phyloP scores from a whole-genome alignment of 2,113 vertebrate species.

The Corydoras sp. region DNA sequence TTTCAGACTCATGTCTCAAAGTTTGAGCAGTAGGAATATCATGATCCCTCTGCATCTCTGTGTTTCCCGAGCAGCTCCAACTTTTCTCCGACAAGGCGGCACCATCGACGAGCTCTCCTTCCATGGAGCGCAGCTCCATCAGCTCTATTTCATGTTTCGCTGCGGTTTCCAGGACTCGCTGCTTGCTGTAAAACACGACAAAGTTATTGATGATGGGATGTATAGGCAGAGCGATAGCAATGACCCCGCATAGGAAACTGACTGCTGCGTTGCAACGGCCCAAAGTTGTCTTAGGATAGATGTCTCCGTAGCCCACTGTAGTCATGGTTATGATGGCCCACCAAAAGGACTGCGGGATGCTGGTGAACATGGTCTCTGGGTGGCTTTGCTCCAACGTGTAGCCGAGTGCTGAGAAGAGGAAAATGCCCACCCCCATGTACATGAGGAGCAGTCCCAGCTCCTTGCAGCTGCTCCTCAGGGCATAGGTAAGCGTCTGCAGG shows the following conservation, averaged over 20 bases:
- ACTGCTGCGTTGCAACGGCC: conserved; percentile 93
- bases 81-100: not conserved
- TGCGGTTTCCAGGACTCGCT: conserved; percentile 90
- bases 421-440: conserved; percentile 95
- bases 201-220: conserved; percentile 99
- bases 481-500: conserved; percentile 91
- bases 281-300: conserved; percentile 94
- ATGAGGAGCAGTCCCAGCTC: conserved; percentile 92
- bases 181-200: conserved; percentile 93
- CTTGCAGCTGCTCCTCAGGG: conserved; percentile 91
- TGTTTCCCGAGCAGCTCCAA: not conserved
- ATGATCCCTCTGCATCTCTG: too few relatives aligned
- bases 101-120: conserved; percentile 41
- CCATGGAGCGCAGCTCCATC: conserved; percentile 79
- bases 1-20: too few relatives aligned
- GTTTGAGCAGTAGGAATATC: too few relatives aligned
- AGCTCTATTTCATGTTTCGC: conserved; percentile 91
- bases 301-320: conserved; percentile 93
- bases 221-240: conserved; percentile 93
- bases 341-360: conserved; percentile 98
- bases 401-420: conserved; percentile 92
- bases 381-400: conserved; percentile 97
- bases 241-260: conserved; percentile 95
- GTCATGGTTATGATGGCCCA: conserved; percentile 99
- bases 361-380: conserved; percentile 93